phyloP scores from a whole-genome alignment of 2,888 invertebrate genomes.

The Brachylomia viminalis region DNA sequence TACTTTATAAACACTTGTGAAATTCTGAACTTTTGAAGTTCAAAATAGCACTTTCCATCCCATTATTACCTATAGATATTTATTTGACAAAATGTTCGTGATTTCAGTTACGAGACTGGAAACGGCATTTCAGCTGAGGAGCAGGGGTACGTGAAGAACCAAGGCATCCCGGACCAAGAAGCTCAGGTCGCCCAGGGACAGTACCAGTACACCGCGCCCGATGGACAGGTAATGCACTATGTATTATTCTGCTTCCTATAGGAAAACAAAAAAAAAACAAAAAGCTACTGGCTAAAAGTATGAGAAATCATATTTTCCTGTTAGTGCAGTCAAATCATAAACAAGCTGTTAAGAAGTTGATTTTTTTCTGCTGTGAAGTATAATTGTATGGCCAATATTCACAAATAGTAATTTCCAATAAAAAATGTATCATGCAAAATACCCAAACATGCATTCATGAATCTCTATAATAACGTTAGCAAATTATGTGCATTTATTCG shows the following conservation, averaged over 20 bases:
- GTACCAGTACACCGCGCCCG: conserved; percentile 91
- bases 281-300: neutral
- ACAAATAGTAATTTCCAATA: neutral
- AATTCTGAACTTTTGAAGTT: neutral
- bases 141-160: conserved; percentile 90
- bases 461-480: conserved; percentile 18
- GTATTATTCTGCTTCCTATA: neutral
- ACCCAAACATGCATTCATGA: neutral
- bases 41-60: neutral
- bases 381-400: conserved; percentile 1
- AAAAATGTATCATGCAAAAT: conserved; percentile 13
- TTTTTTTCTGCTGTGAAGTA: neutral
- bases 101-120: conserved; percentile 91
- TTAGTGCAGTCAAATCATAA: neutral
- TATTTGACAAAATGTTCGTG: neutral
- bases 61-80: neutral
- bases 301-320: neutral
- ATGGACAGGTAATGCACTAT: conserved; percentile 84
- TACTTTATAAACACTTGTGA: neutral
- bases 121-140: conserved; percentile 92
- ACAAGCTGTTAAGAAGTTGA: neutral
- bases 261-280: neutral
- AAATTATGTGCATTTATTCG: conserved; percentile 28
- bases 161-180: conserved; percentile 89
- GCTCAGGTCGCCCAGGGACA: conserved; percentile 91